These are phyloP conservation scores for Bradypus variegatus DNA, from an alignment of 2,797 vertebrate genomes.

Conservation along the genomic window DNA sequence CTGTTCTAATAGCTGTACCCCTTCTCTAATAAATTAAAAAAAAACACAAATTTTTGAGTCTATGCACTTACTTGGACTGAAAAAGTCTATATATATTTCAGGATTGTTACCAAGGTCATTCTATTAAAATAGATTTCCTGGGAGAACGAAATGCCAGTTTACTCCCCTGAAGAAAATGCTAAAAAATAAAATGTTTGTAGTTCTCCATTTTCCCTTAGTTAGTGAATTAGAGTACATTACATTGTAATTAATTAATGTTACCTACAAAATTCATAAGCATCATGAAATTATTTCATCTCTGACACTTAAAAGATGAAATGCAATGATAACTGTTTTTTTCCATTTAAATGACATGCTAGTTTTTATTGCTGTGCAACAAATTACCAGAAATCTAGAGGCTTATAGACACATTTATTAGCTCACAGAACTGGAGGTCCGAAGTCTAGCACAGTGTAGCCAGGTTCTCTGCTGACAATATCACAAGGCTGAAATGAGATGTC, in stretches of 20 bases:
- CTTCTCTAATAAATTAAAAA: conserved; percentile 8
- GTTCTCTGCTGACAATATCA: not conserved
- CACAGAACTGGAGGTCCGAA: not conserved
- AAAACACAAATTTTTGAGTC: not conserved
- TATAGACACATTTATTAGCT: not conserved
- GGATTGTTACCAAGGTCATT: conserved; percentile 8
- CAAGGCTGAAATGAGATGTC: not conserved
- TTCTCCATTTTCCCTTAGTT: conserved; percentile 4
- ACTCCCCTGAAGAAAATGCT: conserved; percentile 5
- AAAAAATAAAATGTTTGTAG: not conserved
- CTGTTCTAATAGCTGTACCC: conserved; percentile 21
- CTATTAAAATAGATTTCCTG: conserved; percentile 40
- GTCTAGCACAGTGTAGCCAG: not conserved
- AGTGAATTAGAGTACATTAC: not conserved
- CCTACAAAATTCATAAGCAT: not conserved
- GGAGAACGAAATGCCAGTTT: not conserved
- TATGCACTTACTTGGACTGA: not conserved
- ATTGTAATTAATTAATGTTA: conserved; percentile 26
- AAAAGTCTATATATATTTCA: conserved; percentile 12
- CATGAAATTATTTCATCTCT: conserved; percentile 25
- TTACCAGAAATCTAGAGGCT: not conserved
- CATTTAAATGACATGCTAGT: not conserved
- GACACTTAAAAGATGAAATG: not conserved
- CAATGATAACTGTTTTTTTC: not conserved
- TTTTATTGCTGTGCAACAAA: not conserved